Percentiles rank a stretch among this genome's conserved stretches.
phyloP scores from a whole-genome alignment of 2,888 invertebrate genomes.

The Tetragonula carbonaria region DNA sequence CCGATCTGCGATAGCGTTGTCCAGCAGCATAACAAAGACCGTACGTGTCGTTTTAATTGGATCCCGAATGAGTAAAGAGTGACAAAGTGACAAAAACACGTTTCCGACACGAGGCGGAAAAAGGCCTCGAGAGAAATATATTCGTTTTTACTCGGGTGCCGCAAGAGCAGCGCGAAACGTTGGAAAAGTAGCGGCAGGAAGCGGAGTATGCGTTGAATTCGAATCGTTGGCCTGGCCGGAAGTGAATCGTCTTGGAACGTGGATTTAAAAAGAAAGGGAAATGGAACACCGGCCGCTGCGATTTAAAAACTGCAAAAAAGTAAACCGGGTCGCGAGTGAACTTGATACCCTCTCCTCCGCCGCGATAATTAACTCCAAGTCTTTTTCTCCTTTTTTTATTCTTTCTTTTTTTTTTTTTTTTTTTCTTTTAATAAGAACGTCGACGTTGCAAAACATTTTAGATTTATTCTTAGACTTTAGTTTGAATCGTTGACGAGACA shows the following conservation, averaged over 20 bases:
- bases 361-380: not conserved
- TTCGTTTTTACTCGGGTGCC: not conserved
- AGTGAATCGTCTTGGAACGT: conserved; percentile 71
- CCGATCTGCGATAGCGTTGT: not conserved
- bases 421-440: not conserved
- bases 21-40: not conserved
- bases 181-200: conserved; percentile 33
- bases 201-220: conserved; percentile 44
- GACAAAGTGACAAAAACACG: conserved; percentile 16
- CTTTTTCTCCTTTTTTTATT: not conserved
- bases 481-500: not conserved
- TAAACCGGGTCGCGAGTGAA: conserved; percentile 36
- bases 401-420: not conserved
- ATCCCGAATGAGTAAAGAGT: conserved; percentile 11
- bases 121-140: not conserved
- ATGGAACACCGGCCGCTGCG: conserved; percentile 39
- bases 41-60: conserved; percentile 26
- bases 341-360: not conserved
- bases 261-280: conserved; percentile 61
- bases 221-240: conserved; percentile 63
- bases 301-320: conserved; percentile 19
- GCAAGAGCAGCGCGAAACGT: not conserved
- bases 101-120: not conserved
- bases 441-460: not conserved
- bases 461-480: not conserved